Base-by-base conservation (phyloP, 2,888 invertebrate genomes). In the Pterostichus madidus region DNA sequence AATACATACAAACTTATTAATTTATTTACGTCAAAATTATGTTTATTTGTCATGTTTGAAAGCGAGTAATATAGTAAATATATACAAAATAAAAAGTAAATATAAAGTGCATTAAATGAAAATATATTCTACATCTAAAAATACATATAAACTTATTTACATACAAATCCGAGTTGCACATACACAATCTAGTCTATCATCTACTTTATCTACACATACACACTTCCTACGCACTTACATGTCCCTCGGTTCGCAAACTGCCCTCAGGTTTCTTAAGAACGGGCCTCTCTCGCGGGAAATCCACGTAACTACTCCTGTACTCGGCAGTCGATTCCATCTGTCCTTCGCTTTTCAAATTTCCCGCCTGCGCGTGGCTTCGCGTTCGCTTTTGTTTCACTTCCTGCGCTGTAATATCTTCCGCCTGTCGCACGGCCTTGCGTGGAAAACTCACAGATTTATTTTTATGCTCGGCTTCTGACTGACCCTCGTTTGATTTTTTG, bases 211-310 rank as follows among this genome's bases (percentile, higher is more conserved):
- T 15, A 71, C 15, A 71, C 39, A 71, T 44, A 4, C 15, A 8
- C 17, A 61, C 3, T 64, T 64, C n/a, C 7, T 64, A 64, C n/a
- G 15, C 64, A 85, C 87, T 86, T 86, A 89, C 89, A 85, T 88
- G 86, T 84, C 88, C 88, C 84, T 88, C 87, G 5, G 83, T 17
- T 52, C 85, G 86, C 49, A 87, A 85, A 76, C 86, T 86, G 49
- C 85, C 83, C 84, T 85, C 87, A 13, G 91, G 91, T 84, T 88
- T 90, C 80, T 88, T 86, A 17, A 90, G 84, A 32, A 86, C 88
- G 1, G 91, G 91, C 49, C 91, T 88, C 84, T 90, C 90, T 64
- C 91, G 88, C 7, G 91, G 91, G 85, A 91, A 91, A 85, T 91
- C 89, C 87, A 91, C 86, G 85, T 90, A 91, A 10, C 87, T 86